These are phyloP conservation scores for Drosophila neonasuta DNA, from an alignment of 2,888 invertebrate genomes.

Conservation along the genomic window DNA sequence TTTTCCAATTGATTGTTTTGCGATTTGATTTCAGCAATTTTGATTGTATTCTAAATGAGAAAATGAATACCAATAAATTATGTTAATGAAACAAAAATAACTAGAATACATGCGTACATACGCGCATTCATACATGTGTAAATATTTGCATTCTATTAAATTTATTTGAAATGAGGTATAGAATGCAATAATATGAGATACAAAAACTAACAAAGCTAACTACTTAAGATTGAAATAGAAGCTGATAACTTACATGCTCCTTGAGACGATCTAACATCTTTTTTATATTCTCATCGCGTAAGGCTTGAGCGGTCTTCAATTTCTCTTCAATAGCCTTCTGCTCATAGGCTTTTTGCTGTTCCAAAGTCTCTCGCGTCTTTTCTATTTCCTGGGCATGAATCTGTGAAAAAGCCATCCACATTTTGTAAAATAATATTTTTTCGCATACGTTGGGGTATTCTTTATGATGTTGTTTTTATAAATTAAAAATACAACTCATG, in stretches of 20 bases:
- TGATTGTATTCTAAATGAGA: slow-evolving; percentile 84
- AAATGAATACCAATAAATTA: slow-evolving; percentile 56
- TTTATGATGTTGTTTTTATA: too few relatives aligned
- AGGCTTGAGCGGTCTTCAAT: slow-evolving; percentile 92
- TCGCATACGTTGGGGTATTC: too few relatives aligned
- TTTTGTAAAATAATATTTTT: neutral
- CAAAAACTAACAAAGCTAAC: slow-evolving; percentile 31
- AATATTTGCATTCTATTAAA: neutral
- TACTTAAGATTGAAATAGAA: slow-evolving; percentile 16
- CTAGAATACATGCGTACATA: slow-evolving; percentile 20
- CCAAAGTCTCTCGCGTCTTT: slow-evolving; percentile 88
- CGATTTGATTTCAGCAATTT: slow-evolving; percentile 87
- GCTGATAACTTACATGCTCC: slow-evolving; percentile 89
- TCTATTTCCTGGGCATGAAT: slow-evolving; percentile 84
- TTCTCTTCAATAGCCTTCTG: slow-evolving; percentile 94
- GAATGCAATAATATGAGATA: neutral
- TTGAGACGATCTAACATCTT: slow-evolving; percentile 95
- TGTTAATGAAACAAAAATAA: slow-evolving; percentile 54
- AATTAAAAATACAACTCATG: too few relatives aligned
- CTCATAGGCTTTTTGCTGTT: slow-evolving; percentile 93
- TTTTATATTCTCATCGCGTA: slow-evolving; percentile 95
- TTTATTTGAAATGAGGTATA: neutral
- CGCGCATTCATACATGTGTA: slow-evolving; percentile 10
- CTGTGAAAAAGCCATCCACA: slow-evolving; percentile 52
- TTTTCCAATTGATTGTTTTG: slow-evolving; percentile 84